phyloP scores from a whole-genome alignment of 2,888 invertebrate species.

The Desoria tigrina region DNA sequence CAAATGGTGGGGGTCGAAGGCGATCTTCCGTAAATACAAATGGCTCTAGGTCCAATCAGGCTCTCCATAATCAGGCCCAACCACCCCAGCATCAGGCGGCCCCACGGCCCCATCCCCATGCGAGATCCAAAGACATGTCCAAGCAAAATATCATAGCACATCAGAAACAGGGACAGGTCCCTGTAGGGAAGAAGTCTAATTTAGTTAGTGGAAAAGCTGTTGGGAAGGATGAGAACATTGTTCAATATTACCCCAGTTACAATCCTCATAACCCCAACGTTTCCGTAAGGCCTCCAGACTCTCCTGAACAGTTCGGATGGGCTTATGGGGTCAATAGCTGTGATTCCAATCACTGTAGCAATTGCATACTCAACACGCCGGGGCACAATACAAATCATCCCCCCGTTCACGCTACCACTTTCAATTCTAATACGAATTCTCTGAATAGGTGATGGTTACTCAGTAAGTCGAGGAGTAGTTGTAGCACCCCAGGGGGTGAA shows the following conservation, averaged over 20 bases:
- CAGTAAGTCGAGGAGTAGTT: constrained; percentile 15
- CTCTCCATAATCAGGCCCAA: constrained; percentile 29
- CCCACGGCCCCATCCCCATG: constrained; percentile 12
- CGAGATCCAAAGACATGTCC: constrained; percentile 18
- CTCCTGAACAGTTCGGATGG: constrained; percentile 44
- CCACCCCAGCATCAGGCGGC: constrained; percentile 23
- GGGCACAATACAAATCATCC: constrained; percentile 4
- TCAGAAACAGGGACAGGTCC: constrained; percentile 3
- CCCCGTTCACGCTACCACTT: constrained; percentile 1
- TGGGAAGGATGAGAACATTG: constrained; percentile 3
- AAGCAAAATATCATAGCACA: constrained; percentile 21
- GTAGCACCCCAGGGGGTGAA: neutral
- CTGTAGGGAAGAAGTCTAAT: neutral
- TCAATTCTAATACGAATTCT: constrained; percentile 34
- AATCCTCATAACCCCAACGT: constrained; percentile 43
- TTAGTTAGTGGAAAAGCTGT: too few species aligned
- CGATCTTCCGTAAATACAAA: constrained; percentile 23
- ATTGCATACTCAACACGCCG: constrained; percentile 16
- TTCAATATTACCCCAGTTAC: constrained; percentile 37
- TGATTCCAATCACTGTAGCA: constrained; percentile 40
- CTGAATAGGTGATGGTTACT: constrained; percentile 42
- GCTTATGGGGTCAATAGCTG: constrained; percentile 37
- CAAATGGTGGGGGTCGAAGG: constrained; percentile 14
- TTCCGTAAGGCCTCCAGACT: constrained; percentile 33
- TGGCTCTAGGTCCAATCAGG: constrained; percentile 17